Conservation (phyloP, 2,113 vertebrate genomes). For the Melanerpes formicivorus region DNA sequence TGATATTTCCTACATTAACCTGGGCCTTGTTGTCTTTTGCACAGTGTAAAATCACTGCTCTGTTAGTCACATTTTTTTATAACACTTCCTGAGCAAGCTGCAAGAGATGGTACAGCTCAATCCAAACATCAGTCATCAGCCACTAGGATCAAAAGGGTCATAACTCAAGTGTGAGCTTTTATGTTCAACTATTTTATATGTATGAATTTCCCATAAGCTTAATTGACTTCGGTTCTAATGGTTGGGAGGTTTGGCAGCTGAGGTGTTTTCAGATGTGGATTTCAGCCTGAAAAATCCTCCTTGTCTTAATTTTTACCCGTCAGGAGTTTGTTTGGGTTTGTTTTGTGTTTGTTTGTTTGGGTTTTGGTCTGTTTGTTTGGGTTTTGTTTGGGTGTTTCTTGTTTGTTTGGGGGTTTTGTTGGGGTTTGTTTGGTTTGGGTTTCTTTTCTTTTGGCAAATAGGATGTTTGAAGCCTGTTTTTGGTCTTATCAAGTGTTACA, state of each 20-base stretch:
- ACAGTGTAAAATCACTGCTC: neutral
- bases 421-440: neutral
- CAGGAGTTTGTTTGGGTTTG: neutral
- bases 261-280: neutral
- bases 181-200: neutral
- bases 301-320: neutral
- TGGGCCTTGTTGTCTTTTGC: neutral
- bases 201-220: neutral
- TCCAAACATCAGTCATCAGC: neutral
- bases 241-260: neutral
- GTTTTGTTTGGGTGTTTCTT: no score
- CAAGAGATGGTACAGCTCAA: neutral
- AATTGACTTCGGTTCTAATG: neutral
- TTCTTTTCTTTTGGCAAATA: neutral
- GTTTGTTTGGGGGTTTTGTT: neutral
- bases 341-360: neutral
- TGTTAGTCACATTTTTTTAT: neutral
- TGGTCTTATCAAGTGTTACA: no score
- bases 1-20: neutral
- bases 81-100: neutral
- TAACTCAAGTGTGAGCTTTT: neutral
- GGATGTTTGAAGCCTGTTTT: neutral
- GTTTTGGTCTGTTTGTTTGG: no score
- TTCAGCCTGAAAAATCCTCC: neutral
- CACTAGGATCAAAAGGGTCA: neutral